Evolutionary conservation across 2,888 invertebrate genomes (phyloP).

Genomic region (Fragum fragum): DNA sequence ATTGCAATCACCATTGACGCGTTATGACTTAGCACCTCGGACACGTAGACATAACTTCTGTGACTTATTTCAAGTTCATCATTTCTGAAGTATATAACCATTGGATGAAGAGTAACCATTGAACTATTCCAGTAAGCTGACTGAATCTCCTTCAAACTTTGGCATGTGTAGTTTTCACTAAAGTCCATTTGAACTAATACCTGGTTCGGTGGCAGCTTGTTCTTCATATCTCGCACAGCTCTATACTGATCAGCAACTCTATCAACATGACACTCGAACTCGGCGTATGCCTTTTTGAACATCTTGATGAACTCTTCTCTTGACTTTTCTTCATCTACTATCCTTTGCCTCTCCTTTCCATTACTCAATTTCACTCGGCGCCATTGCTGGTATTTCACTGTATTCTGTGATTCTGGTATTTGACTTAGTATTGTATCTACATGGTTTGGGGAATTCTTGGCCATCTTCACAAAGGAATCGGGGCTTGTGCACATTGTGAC

Average conservation of each 20-base stretch:
- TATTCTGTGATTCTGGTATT: slow-evolving; percentile 20
- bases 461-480: too few relatives aligned
- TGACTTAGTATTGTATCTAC: slow-evolving; percentile 20
- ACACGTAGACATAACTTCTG: too few relatives aligned
- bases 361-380: slow-evolving; percentile 45
- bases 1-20: too few relatives aligned
- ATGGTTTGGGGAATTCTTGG: background rate
- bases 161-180: slow-evolving; percentile 32
- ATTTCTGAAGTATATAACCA: slow-evolving; percentile 33
- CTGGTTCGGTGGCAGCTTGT: slow-evolving; percentile 42
- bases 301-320: slow-evolving; percentile 80
- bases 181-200: too few relatives aligned
- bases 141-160: slow-evolving; percentile 43
- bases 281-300: slow-evolving; percentile 80
- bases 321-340: slow-evolving; percentile 38
- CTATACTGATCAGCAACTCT: slow-evolving; percentile 36
- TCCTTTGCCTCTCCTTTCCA: slow-evolving; percentile 56
- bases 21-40: too few relatives aligned
- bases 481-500: too few relatives aligned
- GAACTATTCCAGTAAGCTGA: slow-evolving; percentile 30
- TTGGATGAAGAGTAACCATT: slow-evolving; percentile 47
- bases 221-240: slow-evolving; percentile 36
- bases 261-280: slow-evolving; percentile 44
- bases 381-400: slow-evolving; percentile 54
- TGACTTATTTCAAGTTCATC: too few relatives aligned